A percentile compares a stretch with the other conserved stretches of the same genome.
Evolutionary conservation across 1,140 invertebrate genomes (phyloP).

Genomic region (Lepeophtheirus salmonis): DNA sequence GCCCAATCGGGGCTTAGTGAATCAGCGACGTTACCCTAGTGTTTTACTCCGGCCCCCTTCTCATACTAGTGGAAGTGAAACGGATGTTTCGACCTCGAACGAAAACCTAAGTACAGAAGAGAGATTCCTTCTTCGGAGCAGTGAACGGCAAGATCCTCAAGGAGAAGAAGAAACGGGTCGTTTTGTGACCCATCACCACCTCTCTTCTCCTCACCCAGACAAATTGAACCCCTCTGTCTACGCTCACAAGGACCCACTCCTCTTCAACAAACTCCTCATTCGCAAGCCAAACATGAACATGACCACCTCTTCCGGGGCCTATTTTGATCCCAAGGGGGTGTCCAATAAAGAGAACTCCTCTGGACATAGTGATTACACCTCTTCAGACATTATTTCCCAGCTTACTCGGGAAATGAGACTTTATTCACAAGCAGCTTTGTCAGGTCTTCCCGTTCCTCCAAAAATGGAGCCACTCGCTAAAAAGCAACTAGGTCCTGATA

Average conservation of each 20-base stretch:
- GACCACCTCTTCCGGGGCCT: slow-evolving; percentile 21
- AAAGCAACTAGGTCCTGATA: slow-evolving; percentile 32
- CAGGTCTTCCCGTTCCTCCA: not conserved
- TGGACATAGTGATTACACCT: slow-evolving; percentile 18
- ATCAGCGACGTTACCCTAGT: too few species aligned
- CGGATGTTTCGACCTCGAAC: slow-evolving; percentile 69
- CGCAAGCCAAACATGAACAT: not conserved
- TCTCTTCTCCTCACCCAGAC: slow-evolving; percentile 21
- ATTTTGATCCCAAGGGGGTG: slow-evolving; percentile 19
- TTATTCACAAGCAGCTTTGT: slow-evolving; percentile 5
- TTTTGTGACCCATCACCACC: slow-evolving; percentile 30
- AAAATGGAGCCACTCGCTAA: too few species aligned
- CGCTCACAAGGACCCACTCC: slow-evolving; percentile 57
- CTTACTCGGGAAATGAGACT: slow-evolving; percentile 4
- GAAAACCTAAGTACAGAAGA: slow-evolving; percentile 72
- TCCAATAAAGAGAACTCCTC: slow-evolving; percentile 4
- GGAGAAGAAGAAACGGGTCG: slow-evolving; percentile 47
- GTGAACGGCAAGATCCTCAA: slow-evolving; percentile 68
- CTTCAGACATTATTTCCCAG: slow-evolving; percentile 16
- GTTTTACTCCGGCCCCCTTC: not conserved
- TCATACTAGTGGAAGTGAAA: slow-evolving; percentile 59
- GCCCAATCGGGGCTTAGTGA: too few species aligned
- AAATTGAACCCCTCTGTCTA: slow-evolving; percentile 43
- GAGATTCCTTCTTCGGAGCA: slow-evolving; percentile 56
- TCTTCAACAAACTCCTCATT: slow-evolving; percentile 31